Percentiles rank a stretch among this genome's conserved stretches.
Conservation (phyloP, 2,797 vertebrate genomes). For the Poecilia wingei region DNA sequence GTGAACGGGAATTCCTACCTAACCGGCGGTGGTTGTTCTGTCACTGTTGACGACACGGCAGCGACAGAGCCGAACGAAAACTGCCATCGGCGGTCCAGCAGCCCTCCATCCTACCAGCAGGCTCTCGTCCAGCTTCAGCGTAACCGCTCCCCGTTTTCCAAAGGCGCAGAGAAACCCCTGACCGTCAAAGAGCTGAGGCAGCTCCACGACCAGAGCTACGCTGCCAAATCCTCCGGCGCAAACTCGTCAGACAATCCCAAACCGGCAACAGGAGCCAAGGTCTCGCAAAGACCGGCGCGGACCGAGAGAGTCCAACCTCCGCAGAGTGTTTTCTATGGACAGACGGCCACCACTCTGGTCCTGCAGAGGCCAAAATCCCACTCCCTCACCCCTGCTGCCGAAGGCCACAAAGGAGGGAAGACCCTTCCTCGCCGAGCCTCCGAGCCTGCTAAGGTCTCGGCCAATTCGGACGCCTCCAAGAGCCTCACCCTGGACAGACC, state of each 20-base stretch:
- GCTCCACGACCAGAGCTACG: constrained; percentile 57
- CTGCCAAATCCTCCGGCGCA: not conserved
- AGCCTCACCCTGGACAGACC: constrained; percentile 63
- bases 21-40: constrained; percentile 14
- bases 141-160: constrained; percentile 63
- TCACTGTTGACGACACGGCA: constrained; percentile 12
- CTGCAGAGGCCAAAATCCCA: constrained; percentile 75
- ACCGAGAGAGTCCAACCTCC: constrained; percentile 63
- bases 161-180: constrained; percentile 64
- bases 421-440: constrained; percentile 65
- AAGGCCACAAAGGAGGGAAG: constrained; percentile 35
- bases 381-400: constrained; percentile 51
- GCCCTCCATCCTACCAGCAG: constrained; percentile 77
- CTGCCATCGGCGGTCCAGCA: constrained; percentile 45
- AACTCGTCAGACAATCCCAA: constrained; percentile 19
- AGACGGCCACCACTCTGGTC: constrained; percentile 68
- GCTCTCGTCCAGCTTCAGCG: constrained; percentile 69
- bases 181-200: constrained; percentile 72
- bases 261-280: constrained; percentile 42
- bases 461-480: constrained; percentile 20
- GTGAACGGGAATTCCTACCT: constrained; percentile 22
- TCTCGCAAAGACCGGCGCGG: constrained; percentile 19
- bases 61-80: not conserved
- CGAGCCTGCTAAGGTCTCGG: constrained; percentile 52
- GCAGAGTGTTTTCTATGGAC: constrained; percentile 79